Evolutionary conservation across 2,888 invertebrate species (phyloP).

Genomic region (Chloroclysta siterata): DNA sequence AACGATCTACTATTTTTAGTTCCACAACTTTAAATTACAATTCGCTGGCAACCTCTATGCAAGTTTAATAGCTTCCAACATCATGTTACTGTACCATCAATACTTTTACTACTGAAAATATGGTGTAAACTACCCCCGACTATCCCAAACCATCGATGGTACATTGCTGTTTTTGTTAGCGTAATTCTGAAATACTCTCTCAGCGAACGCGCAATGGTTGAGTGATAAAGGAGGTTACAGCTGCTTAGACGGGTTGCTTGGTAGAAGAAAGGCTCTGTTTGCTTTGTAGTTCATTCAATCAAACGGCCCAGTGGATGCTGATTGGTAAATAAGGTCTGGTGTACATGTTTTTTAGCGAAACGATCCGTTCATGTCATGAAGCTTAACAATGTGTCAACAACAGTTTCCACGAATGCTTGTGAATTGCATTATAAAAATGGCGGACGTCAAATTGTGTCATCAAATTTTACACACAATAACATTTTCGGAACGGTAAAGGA

Average conservation of each 20-base stretch:
- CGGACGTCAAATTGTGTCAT: too few relatives aligned
- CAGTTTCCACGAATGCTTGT: constrained; percentile 37
- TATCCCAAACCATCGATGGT: neutral
- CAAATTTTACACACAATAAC: too few relatives aligned
- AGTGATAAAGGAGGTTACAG: neutral
- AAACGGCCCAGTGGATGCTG: constrained; percentile 67
- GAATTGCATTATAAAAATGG: constrained; percentile 5
- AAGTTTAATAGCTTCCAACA: constrained; percentile 63
- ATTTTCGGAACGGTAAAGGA: too few relatives aligned
- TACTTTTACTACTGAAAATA: constrained; percentile 24
- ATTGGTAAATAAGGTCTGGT: constrained; percentile 66
- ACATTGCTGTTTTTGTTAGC: constrained; percentile 17
- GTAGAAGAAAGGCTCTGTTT: constrained; percentile 51
- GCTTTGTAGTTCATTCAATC: constrained; percentile 69
- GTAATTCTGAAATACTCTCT: neutral
- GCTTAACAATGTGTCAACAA: constrained; percentile 67
- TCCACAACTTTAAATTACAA: constrained; percentile 74
- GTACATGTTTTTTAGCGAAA: constrained; percentile 53
- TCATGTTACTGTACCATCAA: constrained; percentile 47
- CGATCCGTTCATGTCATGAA: constrained; percentile 48
- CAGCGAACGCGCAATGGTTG: constrained; percentile 22
- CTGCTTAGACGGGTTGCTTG: constrained; percentile 22
- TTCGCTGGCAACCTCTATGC: constrained; percentile 62
- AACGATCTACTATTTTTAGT: constrained; percentile 57
- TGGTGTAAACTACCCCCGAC: constrained; percentile 7